These are phyloP conservation scores for Delphinapterus leucas DNA, from an alignment of 2,113 vertebrate genomes.

Conservation along the genomic window DNA sequence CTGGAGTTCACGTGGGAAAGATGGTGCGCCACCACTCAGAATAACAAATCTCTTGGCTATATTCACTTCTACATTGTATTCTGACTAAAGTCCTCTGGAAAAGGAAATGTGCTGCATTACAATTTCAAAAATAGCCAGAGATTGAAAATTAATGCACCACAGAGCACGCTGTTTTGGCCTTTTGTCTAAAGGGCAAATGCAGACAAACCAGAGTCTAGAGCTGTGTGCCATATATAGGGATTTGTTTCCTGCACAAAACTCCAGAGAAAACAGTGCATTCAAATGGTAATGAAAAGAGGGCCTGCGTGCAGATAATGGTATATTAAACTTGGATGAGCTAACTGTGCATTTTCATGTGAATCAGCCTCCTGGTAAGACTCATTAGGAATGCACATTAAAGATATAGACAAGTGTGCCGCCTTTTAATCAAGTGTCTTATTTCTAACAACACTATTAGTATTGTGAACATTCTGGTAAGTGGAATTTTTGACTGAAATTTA, in stretches of 20 bases:
- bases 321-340: conserved; percentile 77
- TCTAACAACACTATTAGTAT: conserved; percentile 73
- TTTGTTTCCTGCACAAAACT: conserved; percentile 57
- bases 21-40: neutral
- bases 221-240: conserved; percentile 58
- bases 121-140: conserved; percentile 66
- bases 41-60: conserved; percentile 57
- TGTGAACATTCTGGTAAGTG: conserved; percentile 73
- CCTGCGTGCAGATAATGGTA: conserved; percentile 71
- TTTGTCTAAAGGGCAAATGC: conserved; percentile 54
- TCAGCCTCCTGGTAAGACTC: conserved; percentile 82
- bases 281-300: conserved; percentile 76
- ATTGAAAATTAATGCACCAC: conserved; percentile 72
- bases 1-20: neutral
- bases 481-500: conserved; percentile 72
- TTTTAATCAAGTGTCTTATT: conserved; percentile 81
- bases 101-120: conserved; percentile 44
- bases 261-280: conserved; percentile 68
- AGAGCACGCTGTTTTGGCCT: conserved; percentile 68
- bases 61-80: conserved; percentile 3
- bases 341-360: conserved; percentile 80
- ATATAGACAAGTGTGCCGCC: conserved; percentile 77
- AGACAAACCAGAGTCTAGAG: conserved; percentile 56
- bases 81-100: conserved; percentile 40
- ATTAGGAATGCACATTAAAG: conserved; percentile 82